Conservation (phyloP, 2,888 invertebrate species). For the Dinocampus coccinellae region DNA sequence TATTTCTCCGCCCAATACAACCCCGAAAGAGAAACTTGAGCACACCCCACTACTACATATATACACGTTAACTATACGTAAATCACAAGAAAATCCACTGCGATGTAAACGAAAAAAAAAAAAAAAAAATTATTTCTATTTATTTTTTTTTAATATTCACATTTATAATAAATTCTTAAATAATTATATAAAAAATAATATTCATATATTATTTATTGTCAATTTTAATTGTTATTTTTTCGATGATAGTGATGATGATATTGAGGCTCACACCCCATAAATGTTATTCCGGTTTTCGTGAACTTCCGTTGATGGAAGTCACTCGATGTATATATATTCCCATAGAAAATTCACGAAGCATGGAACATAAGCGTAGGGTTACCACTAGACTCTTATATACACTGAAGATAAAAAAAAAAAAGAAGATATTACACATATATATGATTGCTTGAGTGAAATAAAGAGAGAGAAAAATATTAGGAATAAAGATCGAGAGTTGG, state of each 20-base stretch:
- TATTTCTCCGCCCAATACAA: constrained; percentile 58
- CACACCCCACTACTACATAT: neutral
- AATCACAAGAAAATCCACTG: neutral
- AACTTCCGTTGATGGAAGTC: constrained; percentile 54
- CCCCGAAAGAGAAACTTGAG: constrained; percentile 25
- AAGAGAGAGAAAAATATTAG: neutral
- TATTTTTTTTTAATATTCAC: too few species aligned
- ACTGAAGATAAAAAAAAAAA: neutral
- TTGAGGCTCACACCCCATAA: constrained; percentile 39
- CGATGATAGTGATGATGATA: constrained; percentile 18
- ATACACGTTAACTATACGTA: neutral
- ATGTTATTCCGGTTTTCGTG: constrained; percentile 54
- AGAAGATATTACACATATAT: neutral
- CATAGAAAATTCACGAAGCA: constrained; percentile 42
- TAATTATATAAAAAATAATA: too few species aligned
- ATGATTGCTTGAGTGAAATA: constrained; percentile 5
- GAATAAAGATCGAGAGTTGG: too few species aligned
- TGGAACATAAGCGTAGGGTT: constrained; percentile 48
- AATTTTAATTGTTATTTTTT: too few species aligned
- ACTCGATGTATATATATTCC: constrained; percentile 37
- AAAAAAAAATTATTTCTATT: too few species aligned
- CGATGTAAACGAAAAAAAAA: neutral
- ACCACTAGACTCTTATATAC: constrained; percentile 33
- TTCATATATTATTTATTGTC: too few species aligned
- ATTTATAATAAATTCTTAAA: too few species aligned